Evolutionary conservation across 1,140 invertebrate genomes (phyloP).

Genomic region (Drosophila busckii): DNA sequence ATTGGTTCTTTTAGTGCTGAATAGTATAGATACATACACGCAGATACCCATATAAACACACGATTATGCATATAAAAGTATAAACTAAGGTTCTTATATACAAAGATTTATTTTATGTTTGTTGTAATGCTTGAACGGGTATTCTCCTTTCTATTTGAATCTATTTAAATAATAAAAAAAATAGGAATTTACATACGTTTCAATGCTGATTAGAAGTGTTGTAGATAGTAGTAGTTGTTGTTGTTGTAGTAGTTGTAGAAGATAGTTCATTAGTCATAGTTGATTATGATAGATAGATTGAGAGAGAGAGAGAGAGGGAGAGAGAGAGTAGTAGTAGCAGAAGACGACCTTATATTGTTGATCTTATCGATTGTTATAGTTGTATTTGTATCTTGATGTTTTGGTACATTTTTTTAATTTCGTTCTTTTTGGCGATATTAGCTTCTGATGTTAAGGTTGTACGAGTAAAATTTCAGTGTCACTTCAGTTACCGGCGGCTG

Average conservation of each 20-base stretch:
- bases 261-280: slow-evolving; percentile 18
- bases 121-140: slow-evolving; percentile 13
- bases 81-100: too few species aligned
- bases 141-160: slow-evolving; percentile 8
- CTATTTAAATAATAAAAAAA: slow-evolving; percentile 17
- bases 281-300: slow-evolving; percentile 11
- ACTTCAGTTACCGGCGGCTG: too few species aligned
- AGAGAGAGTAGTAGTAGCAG: slow-evolving; percentile 20
- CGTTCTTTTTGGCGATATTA: background rate
- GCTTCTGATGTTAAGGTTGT: background rate
- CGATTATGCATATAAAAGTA: too few species aligned
- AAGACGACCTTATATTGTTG: slow-evolving; percentile 30
- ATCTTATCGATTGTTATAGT: slow-evolving; percentile 9
- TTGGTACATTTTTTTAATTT: slow-evolving; percentile 2
- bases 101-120: slow-evolving; percentile 10
- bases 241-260: slow-evolving; percentile 35
- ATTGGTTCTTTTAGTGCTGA: too few species aligned
- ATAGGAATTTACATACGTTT: slow-evolving; percentile 53
- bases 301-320: slow-evolving; percentile 1
- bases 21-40: too few species aligned
- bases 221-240: slow-evolving; percentile 38
- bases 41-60: too few species aligned
- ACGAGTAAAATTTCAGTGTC: background rate
- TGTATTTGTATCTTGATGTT: slow-evolving; percentile 1
- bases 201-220: slow-evolving; percentile 43